Conservation (phyloP, 1,140 invertebrate genomes). For the Scaptomyza graminum region DNA sequence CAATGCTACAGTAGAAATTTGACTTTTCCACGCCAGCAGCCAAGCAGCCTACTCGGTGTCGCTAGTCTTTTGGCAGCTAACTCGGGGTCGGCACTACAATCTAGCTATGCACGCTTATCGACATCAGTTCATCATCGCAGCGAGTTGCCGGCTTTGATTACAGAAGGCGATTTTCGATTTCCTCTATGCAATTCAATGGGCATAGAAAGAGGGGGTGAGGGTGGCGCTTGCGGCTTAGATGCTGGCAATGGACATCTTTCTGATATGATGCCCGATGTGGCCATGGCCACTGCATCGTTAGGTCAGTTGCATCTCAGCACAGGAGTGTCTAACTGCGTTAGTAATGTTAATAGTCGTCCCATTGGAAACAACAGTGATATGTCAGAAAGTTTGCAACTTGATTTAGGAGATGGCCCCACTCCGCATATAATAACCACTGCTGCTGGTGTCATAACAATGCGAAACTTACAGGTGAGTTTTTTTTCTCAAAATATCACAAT, state of each 20-base stretch:
- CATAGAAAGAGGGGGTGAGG: slow-evolving; percentile 56
- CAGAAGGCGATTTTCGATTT: slow-evolving; percentile 86
- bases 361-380: slow-evolving; percentile 63
- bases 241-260: slow-evolving; percentile 87
- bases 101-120: slow-evolving; percentile 68
- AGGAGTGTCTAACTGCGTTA: slow-evolving; percentile 33
- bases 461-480: slow-evolving; percentile 71
- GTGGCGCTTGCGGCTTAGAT: slow-evolving; percentile 62
- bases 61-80: slow-evolving; percentile 46
- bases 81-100: slow-evolving; percentile 51
- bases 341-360: slow-evolving; percentile 30
- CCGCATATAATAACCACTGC: slow-evolving; percentile 84
- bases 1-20: slow-evolving; percentile 85
- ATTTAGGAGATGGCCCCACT: slow-evolving; percentile 90
- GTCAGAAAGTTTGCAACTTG: slow-evolving; percentile 87
- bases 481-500: neutral
- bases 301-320: slow-evolving; percentile 86
- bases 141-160: slow-evolving; percentile 87
- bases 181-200: slow-evolving; percentile 69
- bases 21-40: slow-evolving; percentile 86
- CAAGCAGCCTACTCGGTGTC: slow-evolving; percentile 67
- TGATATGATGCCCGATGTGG: slow-evolving; percentile 94
- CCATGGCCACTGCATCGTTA: slow-evolving; percentile 92
- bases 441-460: slow-evolving; percentile 60
- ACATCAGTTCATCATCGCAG: slow-evolving; percentile 82